Conservation (phyloP, 2,888 invertebrate genomes). For the Xanthorhoe designata region DNA sequence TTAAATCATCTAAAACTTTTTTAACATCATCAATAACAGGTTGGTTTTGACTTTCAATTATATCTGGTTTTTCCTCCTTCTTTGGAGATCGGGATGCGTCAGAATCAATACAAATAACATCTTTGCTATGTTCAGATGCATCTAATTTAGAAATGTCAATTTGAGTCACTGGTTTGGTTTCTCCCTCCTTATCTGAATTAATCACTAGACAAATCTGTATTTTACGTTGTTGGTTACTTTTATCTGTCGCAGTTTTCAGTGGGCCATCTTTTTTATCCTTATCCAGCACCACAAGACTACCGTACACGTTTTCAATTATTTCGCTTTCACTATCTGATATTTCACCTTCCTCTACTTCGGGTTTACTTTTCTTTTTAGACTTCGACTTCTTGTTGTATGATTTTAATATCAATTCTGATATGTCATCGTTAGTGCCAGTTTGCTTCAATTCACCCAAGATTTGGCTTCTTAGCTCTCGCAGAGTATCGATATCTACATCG, state of each 20-base stretch:
- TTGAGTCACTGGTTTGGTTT: conserved; percentile 27
- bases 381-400: conserved; percentile 64
- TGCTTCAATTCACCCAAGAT: conserved; percentile 79
- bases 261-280: conserved; percentile 45
- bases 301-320: conserved; percentile 74
- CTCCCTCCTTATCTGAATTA: conserved; percentile 51
- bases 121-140: conserved; percentile 51
- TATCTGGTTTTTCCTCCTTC: conserved; percentile 13
- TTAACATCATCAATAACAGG: conserved; percentile 11
- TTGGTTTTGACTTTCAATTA: conserved; percentile 10
- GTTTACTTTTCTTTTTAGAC: conserved; percentile 42
- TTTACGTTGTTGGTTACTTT: conserved; percentile 60
- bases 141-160: conserved; percentile 62
- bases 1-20: not conserved
- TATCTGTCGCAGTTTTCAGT: conserved; percentile 47
- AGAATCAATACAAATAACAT: conserved; percentile 34
- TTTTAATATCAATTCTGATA: conserved; percentile 76
- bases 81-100: conserved; percentile 29
- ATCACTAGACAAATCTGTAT: conserved; percentile 72
- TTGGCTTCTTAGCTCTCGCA: conserved; percentile 77
- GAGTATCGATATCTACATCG: conserved; percentile 79
- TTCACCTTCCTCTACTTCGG: conserved; percentile 78
- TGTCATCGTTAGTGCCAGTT: conserved; percentile 74
- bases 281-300: conserved; percentile 67
- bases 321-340: conserved; percentile 80